These are phyloP conservation scores for Pardosa pseudoannulata DNA, from an alignment of 2,888 invertebrate genomes.

Conservation along the genomic window DNA sequence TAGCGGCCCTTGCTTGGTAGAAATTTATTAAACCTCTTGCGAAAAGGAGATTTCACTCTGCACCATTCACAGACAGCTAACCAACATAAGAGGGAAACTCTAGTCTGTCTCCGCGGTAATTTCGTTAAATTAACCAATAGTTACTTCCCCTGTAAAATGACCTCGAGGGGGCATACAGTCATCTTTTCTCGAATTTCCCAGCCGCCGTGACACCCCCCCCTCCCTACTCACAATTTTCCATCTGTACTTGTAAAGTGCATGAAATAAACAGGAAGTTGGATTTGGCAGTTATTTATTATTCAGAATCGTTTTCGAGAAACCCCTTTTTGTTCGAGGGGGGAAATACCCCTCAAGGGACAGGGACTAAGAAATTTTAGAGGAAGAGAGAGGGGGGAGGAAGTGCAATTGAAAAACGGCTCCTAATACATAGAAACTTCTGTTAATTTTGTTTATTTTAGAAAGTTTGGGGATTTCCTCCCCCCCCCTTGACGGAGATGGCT, in stretches of 20 bases:
- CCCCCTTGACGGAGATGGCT: too few species aligned
- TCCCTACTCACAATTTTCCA: too few species aligned
- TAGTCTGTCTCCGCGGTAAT: slow-evolving; percentile 23
- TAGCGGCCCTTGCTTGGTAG: too few species aligned
- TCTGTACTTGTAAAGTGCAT: slow-evolving; percentile 41
- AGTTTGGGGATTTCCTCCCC: too few species aligned
- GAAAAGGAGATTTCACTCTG: not conserved
- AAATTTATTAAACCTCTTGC: too few species aligned
- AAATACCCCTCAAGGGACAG: not conserved
- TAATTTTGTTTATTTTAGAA: too few species aligned
- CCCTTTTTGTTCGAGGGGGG: slow-evolving; percentile 52
- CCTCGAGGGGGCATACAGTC: slow-evolving; percentile 42
- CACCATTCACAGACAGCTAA: not conserved
- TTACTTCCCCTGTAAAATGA: slow-evolving; percentile 65
- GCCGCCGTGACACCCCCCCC: not conserved
- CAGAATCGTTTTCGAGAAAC: slow-evolving; percentile 68
- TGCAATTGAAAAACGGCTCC: too few species aligned
- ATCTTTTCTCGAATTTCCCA: slow-evolving; percentile 5
- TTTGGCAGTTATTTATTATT: slow-evolving; percentile 70
- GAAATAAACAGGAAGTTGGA: slow-evolving; percentile 71
- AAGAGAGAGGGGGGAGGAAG: not conserved
- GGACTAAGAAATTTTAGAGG: not conserved
- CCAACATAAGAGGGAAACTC: not conserved
- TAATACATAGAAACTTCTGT: too few species aligned
- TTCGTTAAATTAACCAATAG: slow-evolving; percentile 60